A percentile compares a stretch with the other conserved stretches of the same genome.
Evolutionary conservation across 2,113 vertebrate species (phyloP).

Genomic region (Psilopogon haemacephalus): DNA sequence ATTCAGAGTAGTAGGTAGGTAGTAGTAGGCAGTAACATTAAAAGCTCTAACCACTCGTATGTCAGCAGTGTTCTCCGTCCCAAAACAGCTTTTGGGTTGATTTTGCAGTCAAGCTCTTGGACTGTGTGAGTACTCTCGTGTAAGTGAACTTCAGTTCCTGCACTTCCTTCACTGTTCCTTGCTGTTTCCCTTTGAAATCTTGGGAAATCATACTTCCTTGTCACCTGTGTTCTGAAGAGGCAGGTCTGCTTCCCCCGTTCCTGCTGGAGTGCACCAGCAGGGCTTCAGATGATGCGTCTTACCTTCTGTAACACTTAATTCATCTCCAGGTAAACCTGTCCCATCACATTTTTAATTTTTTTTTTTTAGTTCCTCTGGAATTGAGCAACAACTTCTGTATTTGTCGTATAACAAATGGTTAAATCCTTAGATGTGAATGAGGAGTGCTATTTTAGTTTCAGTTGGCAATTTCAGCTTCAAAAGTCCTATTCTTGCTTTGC

Average conservation of each 20-base stretch:
- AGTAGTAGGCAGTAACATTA: background rate
- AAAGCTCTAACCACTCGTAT: background rate
- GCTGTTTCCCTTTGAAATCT: background rate
- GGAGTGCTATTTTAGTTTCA: background rate
- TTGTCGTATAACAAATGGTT: background rate
- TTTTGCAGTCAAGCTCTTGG: background rate
- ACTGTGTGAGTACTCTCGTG: background rate
- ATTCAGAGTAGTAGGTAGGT: background rate
- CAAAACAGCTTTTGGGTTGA: background rate
- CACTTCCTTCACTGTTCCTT: background rate
- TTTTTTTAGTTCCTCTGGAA: background rate
- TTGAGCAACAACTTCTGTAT: background rate
- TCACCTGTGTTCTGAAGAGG: background rate
- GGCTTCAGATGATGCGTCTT: background rate
- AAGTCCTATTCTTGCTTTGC: background rate
- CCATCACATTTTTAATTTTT: background rate
- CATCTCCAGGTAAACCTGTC: background rate
- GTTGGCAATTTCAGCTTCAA: background rate
- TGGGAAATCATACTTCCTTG: background rate
- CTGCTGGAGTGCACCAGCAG: background rate
- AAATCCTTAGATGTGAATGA: background rate
- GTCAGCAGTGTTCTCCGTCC: background rate
- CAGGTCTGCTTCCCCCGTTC: background rate
- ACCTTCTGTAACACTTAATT: background rate
- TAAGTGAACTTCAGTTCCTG: background rate